Percentiles rank a stretch among this genome's conserved stretches.
Evolutionary conservation across 2,888 invertebrate genomes (phyloP).

Genomic region (Litoditis marina): DNA sequence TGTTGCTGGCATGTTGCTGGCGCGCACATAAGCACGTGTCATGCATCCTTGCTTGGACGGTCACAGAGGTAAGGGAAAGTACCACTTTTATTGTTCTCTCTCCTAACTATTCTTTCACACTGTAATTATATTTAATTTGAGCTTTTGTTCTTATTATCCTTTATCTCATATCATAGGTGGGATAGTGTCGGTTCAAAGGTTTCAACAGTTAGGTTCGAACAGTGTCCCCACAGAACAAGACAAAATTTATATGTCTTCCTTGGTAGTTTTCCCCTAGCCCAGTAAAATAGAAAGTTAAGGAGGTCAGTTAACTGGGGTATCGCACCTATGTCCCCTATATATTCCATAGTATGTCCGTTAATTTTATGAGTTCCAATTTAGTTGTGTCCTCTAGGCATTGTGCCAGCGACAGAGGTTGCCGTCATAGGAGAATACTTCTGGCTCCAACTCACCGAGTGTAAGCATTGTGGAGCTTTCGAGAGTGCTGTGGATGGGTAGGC

Average conservation of each 20-base stretch:
- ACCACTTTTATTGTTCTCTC: background rate
- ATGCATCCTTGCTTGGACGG: conserved; percentile 62
- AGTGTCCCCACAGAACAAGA: too few relatives aligned
- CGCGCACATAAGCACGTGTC: conserved; percentile 82
- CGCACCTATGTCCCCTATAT: background rate
- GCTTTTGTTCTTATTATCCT: background rate
- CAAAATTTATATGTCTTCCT: too few relatives aligned
- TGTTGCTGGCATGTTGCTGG: conserved; percentile 90
- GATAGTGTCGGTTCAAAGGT: too few relatives aligned
- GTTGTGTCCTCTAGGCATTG: background rate
- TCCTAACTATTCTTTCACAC: too few relatives aligned
- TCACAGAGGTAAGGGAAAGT: conserved; percentile 36
- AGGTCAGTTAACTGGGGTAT: background rate
- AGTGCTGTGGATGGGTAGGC: conserved; percentile 78
- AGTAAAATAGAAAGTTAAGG: too few relatives aligned
- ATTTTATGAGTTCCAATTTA: too few relatives aligned
- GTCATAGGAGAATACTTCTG: conserved; percentile 62
- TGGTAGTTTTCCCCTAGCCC: too few relatives aligned
- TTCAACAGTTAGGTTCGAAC: too few relatives aligned
- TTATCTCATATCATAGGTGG: too few relatives aligned
- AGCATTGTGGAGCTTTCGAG: conserved; percentile 95
- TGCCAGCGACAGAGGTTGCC: conserved; percentile 10
- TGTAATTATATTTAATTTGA: too few relatives aligned
- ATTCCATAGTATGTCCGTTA: too few relatives aligned
- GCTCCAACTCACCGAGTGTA: conserved; percentile 68